phyloP scores from a whole-genome alignment of 2,113 vertebrate genomes.

The Neolamprologus devosi region DNA sequence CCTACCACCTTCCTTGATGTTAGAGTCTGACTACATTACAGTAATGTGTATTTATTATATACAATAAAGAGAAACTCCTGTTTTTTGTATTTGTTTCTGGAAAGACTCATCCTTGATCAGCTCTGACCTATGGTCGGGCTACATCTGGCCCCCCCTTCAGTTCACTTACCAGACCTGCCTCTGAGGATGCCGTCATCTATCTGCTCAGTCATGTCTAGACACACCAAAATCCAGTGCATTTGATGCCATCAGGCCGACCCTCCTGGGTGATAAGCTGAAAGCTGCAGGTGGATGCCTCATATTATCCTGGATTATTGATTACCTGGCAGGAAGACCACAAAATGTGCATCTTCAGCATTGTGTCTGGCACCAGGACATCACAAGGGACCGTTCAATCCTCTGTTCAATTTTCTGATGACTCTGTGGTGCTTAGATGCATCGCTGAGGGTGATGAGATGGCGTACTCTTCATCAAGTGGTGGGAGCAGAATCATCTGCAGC shows the following conservation, averaged over 20 bases:
- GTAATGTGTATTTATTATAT: background rate
- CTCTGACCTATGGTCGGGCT: background rate
- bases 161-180: background rate
- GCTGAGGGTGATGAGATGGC: background rate
- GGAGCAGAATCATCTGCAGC: background rate
- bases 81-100: background rate
- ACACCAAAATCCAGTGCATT: background rate
- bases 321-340: background rate
- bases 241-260: background rate
- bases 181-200: background rate
- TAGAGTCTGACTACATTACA: background rate
- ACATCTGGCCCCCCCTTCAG: background rate
- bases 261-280: background rate
- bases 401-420: background rate
- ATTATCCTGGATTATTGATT: background rate
- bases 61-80: background rate
- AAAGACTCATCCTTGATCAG: background rate
- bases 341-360: background rate
- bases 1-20: background rate
- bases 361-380: background rate
- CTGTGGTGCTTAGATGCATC: background rate
- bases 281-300: background rate
- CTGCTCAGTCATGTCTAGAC: background rate
- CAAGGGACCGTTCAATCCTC: fast-evolving
- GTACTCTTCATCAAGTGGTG: background rate